phyloP scores from a whole-genome alignment of 2,888 invertebrate genomes.

The Candidula unifasciata region DNA sequence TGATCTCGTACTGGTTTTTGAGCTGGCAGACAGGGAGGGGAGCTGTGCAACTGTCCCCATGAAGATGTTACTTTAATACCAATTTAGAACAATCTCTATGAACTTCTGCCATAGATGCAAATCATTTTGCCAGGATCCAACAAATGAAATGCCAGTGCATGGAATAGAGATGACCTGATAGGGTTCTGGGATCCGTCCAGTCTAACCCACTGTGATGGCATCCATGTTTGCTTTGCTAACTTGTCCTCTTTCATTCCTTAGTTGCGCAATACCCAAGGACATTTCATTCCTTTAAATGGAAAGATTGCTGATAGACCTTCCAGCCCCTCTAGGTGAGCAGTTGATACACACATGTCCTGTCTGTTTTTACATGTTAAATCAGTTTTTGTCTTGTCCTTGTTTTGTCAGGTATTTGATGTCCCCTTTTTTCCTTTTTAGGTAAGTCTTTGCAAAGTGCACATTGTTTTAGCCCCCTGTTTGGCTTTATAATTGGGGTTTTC shows the following conservation, averaged over 20 bases:
- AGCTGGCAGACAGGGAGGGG: not conserved
- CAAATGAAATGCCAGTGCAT: too few relatives aligned
- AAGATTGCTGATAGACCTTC: slow-evolving; percentile 49
- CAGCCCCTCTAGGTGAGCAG: slow-evolving; percentile 37
- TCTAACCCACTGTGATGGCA: too few relatives aligned
- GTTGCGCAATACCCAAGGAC: slow-evolving; percentile 54
- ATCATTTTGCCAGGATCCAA: too few relatives aligned
- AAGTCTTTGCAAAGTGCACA: too few relatives aligned
- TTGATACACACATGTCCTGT: not conserved
- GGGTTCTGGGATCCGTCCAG: too few relatives aligned
- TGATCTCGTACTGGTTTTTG: not conserved
- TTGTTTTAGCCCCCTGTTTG: not conserved
- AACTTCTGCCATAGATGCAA: too few relatives aligned
- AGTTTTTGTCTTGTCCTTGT: not conserved
- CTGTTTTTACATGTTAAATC: not conserved
- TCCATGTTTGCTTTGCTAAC: not conserved
- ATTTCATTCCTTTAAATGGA: slow-evolving; percentile 58
- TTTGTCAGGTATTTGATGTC: not conserved
- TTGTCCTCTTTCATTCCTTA: slow-evolving; percentile 36
- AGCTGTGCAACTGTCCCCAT: not conserved
- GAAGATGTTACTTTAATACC: not conserved
- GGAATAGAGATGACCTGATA: too few relatives aligned
- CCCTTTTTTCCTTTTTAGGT: too few relatives aligned
- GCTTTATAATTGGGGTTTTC: not conserved
- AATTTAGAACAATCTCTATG: too few relatives aligned